Base-by-base conservation (phyloP, 2,797 vertebrate species). In the Allobates femoralis region DNA sequence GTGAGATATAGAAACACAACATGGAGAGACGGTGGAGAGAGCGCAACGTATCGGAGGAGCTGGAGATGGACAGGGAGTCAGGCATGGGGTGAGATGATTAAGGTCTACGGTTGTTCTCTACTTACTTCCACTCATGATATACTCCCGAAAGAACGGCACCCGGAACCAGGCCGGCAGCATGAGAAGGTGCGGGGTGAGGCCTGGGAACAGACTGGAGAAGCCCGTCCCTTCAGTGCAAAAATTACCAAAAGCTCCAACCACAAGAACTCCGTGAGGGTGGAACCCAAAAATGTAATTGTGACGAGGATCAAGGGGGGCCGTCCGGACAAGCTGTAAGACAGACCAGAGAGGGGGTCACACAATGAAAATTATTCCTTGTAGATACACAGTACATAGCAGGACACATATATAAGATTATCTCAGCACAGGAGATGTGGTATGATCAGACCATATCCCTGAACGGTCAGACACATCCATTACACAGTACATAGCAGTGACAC, bases 161-260 rank as follows among this genome's bases (percentile, higher is more conserved):
- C 91, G 90, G 93, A 97, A 96, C 93, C 95, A 95, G 91, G 94
- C 94, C 0, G 95, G 95, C n/a, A 96, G 91, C 94, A 94, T 94
- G 67, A 96, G 93, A 58, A 96, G 92, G 74, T 95, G 93, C 0
- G 94, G 89, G 0, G 5, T 87, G 1, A 96, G 93, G 6, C 95
- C 94, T 0, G 95, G 95, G 69, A 96, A 95, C 83, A 95, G 90
- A 0, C 6, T 10, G 0, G 93, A 92, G 84, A 96, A 96, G 0
- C 94, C 93, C 0, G 94, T 89, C n/a, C 89, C 84, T 41, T 92
- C 89, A 0, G 89, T 90, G 90, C 91, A 90, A 80, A 93, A 91
- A 85, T 87, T 91, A 26, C 86, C 21, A 2, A 93, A 91, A 18
- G 90, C 90, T 0, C 89, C 74, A 0, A 89, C 79, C 5, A 88